These are phyloP conservation scores for Phenganax stokvisi DNA, from an alignment of 92 coral and sea anemone species.

Conservation along the genomic window DNA sequence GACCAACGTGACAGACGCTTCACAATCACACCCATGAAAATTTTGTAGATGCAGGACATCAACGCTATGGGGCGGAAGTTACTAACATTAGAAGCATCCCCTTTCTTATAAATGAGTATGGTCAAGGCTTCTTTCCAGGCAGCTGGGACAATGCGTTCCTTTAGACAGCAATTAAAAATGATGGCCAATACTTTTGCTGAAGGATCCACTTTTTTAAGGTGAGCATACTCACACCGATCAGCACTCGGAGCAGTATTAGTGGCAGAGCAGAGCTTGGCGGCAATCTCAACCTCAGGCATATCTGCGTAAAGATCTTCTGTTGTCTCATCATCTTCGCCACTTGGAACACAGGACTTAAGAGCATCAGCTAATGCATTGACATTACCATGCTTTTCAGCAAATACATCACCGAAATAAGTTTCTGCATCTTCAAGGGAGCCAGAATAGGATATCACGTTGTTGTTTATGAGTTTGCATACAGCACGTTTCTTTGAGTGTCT, in stretches of 20 bases:
- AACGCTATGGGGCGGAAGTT: conserved; percentile 40
- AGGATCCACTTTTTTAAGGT: conserved; percentile 21
- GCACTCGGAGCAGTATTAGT: conserved; percentile 25
- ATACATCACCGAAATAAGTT: background rate
- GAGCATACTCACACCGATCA: conserved; percentile 25
- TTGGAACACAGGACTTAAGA: conserved; percentile 8
- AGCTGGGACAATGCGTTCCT: conserved; percentile 2
- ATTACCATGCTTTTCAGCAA: conserved; percentile 3
- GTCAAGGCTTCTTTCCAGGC: conserved; percentile 34
- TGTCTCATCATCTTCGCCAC: background rate
- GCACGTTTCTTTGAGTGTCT: conserved; percentile 29
- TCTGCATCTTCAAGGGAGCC: conserved; percentile 3
- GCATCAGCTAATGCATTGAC: background rate
- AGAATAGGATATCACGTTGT: background rate
- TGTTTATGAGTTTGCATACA: background rate
- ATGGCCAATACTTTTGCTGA: background rate
- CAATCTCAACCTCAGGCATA: background rate
- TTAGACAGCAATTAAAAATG: conserved; percentile 16
- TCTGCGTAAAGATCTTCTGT: background rate
- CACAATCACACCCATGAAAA: conserved; percentile 35
- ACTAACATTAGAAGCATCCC: conserved; percentile 6
- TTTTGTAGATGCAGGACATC: conserved; percentile 38
- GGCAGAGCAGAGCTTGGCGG: conserved; percentile 25
- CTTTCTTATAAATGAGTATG: conserved; percentile 38
- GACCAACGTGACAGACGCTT: conserved; percentile 35